phyloP scores from a whole-genome alignment of 2,113 vertebrate genomes.

The Lycocorax pyrrhopterus region DNA sequence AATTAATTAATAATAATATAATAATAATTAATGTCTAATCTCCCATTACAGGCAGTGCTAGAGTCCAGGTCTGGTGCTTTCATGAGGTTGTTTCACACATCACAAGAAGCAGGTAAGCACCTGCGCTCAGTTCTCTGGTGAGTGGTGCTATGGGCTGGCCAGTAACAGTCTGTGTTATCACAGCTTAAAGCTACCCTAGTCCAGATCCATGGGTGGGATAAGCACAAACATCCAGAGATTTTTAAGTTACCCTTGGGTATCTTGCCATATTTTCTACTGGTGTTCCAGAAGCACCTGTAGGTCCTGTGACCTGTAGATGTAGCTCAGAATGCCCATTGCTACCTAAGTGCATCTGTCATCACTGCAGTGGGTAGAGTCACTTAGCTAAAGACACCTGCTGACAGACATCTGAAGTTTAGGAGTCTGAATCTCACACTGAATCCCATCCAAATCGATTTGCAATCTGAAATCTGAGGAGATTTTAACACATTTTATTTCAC shows the following conservation, averaged over 20 bases:
- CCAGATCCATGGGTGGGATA: neutral
- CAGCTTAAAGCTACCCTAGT: neutral
- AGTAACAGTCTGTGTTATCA: neutral
- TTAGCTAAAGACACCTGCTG: neutral
- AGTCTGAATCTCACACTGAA: neutral
- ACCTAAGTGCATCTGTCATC: neutral
- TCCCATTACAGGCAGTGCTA: neutral
- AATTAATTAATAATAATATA: no score
- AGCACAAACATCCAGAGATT: neutral
- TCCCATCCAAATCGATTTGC: neutral
- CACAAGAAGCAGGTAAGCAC: neutral
- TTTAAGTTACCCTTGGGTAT: neutral
- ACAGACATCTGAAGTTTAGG: neutral
- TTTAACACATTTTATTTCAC: neutral
- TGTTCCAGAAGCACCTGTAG: neutral
- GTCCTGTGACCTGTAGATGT: neutral
- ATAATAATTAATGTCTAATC: neutral
- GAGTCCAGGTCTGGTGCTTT: neutral
- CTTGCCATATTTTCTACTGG: neutral
- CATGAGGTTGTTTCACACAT: neutral
- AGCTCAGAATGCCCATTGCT: neutral
- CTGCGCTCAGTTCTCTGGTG: neutral
- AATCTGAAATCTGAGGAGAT: neutral
- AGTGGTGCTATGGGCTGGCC: neutral
- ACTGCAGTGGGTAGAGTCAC: neutral